Evolutionary conservation across 2,888 invertebrate genomes (phyloP).

Genomic region (Callyntrura guangdongensis): DNA sequence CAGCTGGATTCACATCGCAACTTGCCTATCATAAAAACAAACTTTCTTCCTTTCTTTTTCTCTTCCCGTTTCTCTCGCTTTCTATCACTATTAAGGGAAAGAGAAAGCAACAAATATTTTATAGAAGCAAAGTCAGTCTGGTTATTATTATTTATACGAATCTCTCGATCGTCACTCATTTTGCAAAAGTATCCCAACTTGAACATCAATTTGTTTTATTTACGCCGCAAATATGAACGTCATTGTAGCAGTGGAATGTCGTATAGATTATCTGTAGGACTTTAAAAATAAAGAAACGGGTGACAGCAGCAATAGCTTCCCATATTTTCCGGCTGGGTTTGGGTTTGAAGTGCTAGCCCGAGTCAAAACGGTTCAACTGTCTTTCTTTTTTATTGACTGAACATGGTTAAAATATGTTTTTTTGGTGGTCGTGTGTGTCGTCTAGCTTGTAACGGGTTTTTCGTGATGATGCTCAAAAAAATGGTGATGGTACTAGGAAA

Average conservation of each 20-base stretch:
- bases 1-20: conserved; percentile 59
- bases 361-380: conserved; percentile 1
- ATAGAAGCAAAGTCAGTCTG: conserved; percentile 19
- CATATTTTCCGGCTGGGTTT: background rate
- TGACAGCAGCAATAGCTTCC: background rate
- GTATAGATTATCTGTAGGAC: no score
- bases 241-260: no score
- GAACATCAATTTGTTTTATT: no score
- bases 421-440: conserved; percentile 20
- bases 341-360: background rate
- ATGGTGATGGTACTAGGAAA: background rate
- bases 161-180: background rate
- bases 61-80: background rate
- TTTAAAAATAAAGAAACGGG: no score
- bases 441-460: background rate
- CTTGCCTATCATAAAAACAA: conserved; percentile 32
- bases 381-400: background rate
- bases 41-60: background rate
- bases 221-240: no score
- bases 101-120: background rate
- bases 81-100: background rate
- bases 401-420: background rate
- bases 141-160: background rate
- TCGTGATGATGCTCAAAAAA: conserved; percentile 25
- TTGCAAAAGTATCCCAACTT: no score